A percentile compares a stretch with the other conserved stretches of the same genome.
Conservation (phyloP, 1,140 invertebrate genomes). For the Pollicipes pollicipes region DNA sequence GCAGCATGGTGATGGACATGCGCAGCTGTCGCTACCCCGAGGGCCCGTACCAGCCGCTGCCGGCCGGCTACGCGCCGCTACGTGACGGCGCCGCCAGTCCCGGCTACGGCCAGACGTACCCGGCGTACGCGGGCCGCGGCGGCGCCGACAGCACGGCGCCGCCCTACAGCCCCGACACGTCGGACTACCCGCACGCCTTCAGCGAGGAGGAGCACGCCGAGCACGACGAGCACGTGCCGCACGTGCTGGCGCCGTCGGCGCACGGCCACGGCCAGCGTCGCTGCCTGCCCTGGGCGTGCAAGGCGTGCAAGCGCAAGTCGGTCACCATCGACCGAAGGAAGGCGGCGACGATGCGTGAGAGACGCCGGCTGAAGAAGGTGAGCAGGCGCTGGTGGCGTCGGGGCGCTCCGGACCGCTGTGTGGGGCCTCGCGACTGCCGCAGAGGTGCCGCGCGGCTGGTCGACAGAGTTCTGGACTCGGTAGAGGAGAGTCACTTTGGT, state of each 20-base stretch:
- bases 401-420: too few relatives aligned
- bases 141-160: neutral
- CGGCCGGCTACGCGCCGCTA: neutral
- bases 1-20: neutral
- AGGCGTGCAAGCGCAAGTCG: slow-evolving; percentile 86
- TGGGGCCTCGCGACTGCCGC: too few relatives aligned
- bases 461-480: too few relatives aligned
- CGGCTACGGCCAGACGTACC: neutral
- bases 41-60: neutral
- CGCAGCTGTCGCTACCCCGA: neutral
- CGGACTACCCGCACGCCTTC: neutral
- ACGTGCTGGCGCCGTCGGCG: slow-evolving; percentile 16
- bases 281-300: slow-evolving; percentile 87
- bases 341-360: slow-evolving; percentile 85
- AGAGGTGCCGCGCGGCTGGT: too few relatives aligned
- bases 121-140: neutral
- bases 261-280: slow-evolving; percentile 32
- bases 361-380: slow-evolving; percentile 76
- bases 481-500: too few relatives aligned
- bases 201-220: slow-evolving; percentile 7
- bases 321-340: slow-evolving; percentile 85
- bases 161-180: neutral
- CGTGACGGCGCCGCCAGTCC: neutral
- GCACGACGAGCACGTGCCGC: slow-evolving; percentile 17
- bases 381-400: too few relatives aligned